These are phyloP conservation scores for Cactoblastis cactorum DNA, from an alignment of 2,888 invertebrate genomes.

Conservation along the genomic window DNA sequence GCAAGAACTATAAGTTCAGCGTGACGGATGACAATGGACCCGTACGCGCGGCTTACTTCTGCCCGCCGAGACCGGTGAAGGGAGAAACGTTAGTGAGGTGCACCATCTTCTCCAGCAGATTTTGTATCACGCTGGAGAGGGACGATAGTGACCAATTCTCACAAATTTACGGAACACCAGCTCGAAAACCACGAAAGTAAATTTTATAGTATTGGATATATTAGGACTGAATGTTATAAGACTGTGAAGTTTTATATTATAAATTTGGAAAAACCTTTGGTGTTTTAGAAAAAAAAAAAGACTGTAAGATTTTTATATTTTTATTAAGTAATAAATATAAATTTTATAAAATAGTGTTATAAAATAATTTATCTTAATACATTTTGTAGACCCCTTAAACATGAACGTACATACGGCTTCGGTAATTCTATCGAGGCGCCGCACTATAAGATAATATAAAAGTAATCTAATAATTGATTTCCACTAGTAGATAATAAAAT, in stretches of 20 bases:
- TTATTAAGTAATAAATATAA: neutral
- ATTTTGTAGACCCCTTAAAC: too few relatives aligned
- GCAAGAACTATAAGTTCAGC: constrained; percentile 67
- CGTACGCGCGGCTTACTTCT: constrained; percentile 58
- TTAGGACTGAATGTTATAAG: neutral
- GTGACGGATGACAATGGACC: constrained; percentile 55
- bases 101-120: constrained; percentile 68
- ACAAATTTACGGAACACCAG: constrained; percentile 41
- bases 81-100: constrained; percentile 52
- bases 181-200: constrained; percentile 48
- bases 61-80: constrained; percentile 53
- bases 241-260: too few relatives aligned
- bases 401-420: too few relatives aligned
- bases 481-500: too few relatives aligned
- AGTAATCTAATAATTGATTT: too few relatives aligned
- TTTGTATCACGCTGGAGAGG: constrained; percentile 61
- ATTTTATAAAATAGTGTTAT: neutral
- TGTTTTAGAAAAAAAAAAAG: too few relatives aligned
- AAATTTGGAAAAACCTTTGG: too few relatives aligned
- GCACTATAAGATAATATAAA: too few relatives aligned
- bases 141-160: constrained; percentile 59
- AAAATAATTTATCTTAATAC: too few relatives aligned
- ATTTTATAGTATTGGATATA: neutral
- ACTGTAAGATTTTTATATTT: too few relatives aligned
- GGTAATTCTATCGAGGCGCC: too few relatives aligned